Base-by-base conservation (phyloP, 2,797 vertebrate genomes). In the Morelia viridis region DNA sequence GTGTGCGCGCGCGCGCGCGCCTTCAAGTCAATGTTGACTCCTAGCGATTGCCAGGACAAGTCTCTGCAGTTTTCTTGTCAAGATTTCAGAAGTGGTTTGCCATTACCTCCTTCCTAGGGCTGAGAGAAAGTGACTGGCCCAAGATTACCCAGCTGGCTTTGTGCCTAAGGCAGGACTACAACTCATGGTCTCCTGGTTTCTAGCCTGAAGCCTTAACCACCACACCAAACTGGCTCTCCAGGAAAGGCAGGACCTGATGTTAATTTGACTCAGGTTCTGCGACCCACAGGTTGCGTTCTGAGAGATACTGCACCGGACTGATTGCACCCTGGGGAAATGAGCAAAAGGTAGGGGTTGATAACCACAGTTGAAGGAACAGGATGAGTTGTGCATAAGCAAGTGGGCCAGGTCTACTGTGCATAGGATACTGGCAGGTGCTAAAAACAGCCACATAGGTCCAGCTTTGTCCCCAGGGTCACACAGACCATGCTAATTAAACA, bases 291-390 rank as follows among this genome's bases (percentile, higher is more conserved):
- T 94, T 93, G 95, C 94, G 94, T 93, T 83, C 93, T 95, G 96
- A 96, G 93, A 94, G 94, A 94, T 96, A 94, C 93, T 94, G 95
- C 93, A 94, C 83, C 93, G 94, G 94, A 95, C 94, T 61, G 26
- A 10, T 31, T 41, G n/a, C 65, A 68, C 12, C 13, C n/a, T 68
- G n/a, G n/a, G 62, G n/a, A n/a, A 31, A 15, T 31, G 65, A 15
- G 80, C 24, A 9, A 56, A 92, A 50, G 57, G 28, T 15, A 1
- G 6, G 35, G 22, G 56, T 46, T 9, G 57, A 12, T 50, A 9
- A 46, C 9, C 71, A 50, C 22, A 19, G 31, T 1, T 87, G 35
- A 60, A 87, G 53, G 26, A 50, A 56, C 17, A 11, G 9, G 28
- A 15, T 62, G 8, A 12, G 50, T 15, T 17, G 35, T 53, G 28